A percentile compares a stretch with the other conserved stretches of the same genome.
Evolutionary conservation across 2,113 vertebrate species (phyloP).

Genomic region (Zosterops lateralis): DNA sequence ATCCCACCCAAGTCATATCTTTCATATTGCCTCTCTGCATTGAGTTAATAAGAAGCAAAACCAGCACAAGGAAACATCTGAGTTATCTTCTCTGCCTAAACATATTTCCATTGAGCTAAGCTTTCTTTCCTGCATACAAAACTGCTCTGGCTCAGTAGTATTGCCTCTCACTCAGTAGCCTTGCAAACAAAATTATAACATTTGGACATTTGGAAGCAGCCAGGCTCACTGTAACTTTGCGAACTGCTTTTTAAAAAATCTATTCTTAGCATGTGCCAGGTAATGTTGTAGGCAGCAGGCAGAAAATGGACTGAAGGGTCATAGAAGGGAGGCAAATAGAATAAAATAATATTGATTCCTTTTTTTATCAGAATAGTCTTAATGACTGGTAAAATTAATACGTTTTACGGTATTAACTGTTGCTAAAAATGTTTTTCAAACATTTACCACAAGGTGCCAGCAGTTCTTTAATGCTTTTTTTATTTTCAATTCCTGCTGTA

Average conservation of each 20-base stretch:
- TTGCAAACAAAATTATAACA: not conserved
- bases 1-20: not conserved
- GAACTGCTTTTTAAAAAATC: not conserved
- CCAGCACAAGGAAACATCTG: not conserved
- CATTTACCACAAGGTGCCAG: conserved; percentile 72
- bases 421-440: conserved; percentile 65
- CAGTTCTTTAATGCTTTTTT: conserved; percentile 65
- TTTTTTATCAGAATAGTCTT: not conserved
- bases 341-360: not conserved
- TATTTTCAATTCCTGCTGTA: conserved; percentile 31
- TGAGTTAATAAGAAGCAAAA: not conserved
- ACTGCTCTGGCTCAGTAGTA: not conserved
- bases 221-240: not conserved
- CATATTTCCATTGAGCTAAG: not conserved
- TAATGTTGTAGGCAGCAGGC: not conserved
- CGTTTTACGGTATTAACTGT: not conserved
- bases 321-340: not conserved
- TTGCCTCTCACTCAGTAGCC: not conserved
- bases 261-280: not conserved
- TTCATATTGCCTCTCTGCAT: not conserved
- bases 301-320: not conserved
- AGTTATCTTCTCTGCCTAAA: not conserved
- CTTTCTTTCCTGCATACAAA: not conserved
- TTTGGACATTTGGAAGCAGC: not conserved
- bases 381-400: not conserved